Base-by-base conservation (phyloP, 2,797 vertebrate species). In the Benthosema pterotum region DNA sequence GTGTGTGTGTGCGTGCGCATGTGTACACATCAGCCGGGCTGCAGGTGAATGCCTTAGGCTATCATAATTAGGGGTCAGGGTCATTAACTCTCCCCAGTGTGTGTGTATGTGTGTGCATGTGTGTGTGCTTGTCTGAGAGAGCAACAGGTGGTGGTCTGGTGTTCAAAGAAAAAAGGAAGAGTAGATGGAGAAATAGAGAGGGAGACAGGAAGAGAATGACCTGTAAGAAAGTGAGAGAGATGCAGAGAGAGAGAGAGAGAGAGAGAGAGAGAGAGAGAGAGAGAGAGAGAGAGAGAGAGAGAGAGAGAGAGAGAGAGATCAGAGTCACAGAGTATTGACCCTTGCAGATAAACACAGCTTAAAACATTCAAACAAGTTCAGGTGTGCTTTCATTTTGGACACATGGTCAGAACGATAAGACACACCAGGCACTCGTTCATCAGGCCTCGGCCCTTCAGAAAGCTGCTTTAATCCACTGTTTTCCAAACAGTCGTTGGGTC, bases 41-140 rank as follows among this genome's bases (percentile, higher is more conserved):
- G 88, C 90, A 89, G 87, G 90, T 90, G 90, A 87, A 86, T 47
- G 78, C 88, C 80, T 58, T 58, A 77, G 88, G 87, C 83, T 54
- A 49, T 48, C 62, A 63, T 79, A 83, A 90, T 89, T 84, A 81
- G 71, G 74, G 70, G 74, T 87, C 83, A 77, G 62, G 70, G 72
- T 88, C 82, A 90, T 86, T 90, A 87, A 73, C 75, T 83, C 11
- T 62, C 66, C 62, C 67, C 19, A 72, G 66, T 45, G 42, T 60
- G 59, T 82, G 63, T 52, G 62, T 55, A 47, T 67, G 60, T 66
- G 18, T 66, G 62, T 56, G 63, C 58, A 32, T 57, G 47, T 28
- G 17, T 28, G 66, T 69, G 72, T 69, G 71, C 65, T 63, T 63
- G 63, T 64, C 72, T 69, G 70, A 78, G n/a, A n/a, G n/a, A n/a